Evolutionary conservation across 2,888 invertebrate genomes (phyloP), one percentile per base, ranked within the genome.

Genomic region (Epicampocera succincta): DNA sequence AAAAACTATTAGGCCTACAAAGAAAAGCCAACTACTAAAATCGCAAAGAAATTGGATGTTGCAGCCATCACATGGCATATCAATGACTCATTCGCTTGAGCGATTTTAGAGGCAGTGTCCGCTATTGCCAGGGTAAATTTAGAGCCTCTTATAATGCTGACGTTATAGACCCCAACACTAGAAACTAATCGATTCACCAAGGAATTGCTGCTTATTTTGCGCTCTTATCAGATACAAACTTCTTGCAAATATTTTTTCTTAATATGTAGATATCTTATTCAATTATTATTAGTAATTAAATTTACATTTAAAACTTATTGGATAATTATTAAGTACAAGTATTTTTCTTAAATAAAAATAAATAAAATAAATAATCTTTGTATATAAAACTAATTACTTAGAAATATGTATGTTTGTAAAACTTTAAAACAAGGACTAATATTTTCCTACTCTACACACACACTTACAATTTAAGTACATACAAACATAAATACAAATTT

Each of bases 321-420:
- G 1, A 33, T 33, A 54, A 44, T 44, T 75, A 66, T 76, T 79
- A 83, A 82, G 82, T 83, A 83, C 80, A 65, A 44, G 8, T 46
- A 72, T 69, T 66, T 46, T 44, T 81, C 65, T 75, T 74, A 65
- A 77, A 58, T 69, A 50, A 15, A 11, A 80, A 80, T 76, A 82
- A 82, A 82, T 74, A 71, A 82, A 82, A 78, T 78, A 78, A 82
- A 82, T 78, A 78, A 66, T 66, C 15, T 60, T 76, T 56, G 74
- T 68, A 68, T 66, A 68, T 25, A n/a, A n/a, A n/a, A n/a, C n/a
- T n/a, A 73, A 48, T 80, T 84, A 15, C 66, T 76, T 46, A 69
- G 54, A 25, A 65, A 21, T 65, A 65, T 11, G 9, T 65, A 65
- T 11, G 9, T 46, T 56, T 65, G 46, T 56, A 74, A 72, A 78